Evolutionary conservation across 1,140 invertebrate species (phyloP), one percentile per base, ranked within the genome.

Genomic region (Ips typographus): DNA sequence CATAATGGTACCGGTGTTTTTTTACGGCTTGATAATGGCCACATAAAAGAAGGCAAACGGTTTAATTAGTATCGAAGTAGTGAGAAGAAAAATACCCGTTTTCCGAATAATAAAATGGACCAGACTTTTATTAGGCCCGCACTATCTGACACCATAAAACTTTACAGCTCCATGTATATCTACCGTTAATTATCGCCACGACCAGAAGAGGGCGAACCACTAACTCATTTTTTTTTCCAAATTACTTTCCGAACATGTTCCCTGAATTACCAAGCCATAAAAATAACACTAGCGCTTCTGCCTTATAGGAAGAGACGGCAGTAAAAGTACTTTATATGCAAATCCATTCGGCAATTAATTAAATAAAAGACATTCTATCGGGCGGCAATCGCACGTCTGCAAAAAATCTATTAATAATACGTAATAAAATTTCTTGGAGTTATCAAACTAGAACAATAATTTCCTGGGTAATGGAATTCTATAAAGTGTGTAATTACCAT

Each of bases 401-500:
- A 57, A 65, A 65, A 55, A 55, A 4, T 7, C 41, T 6, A 39
- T 44, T 63, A 63, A 63, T 65, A 42, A 56, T 65, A 65, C 40
- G 4, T 65, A 55, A 55, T 65, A 65, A 65, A 63, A 63, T 63
- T 63, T 22, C 61, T 55, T 40, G 41, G 39, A 57, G 52, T 65
- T 65, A 65, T 65, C 63, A 65, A 56, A 57, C 52, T 55, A 57
- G 52, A 65, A 56, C 53, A 65, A 65, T 65, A 65, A 65, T 65
- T 57, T 65, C 53, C 53, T 51, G 7, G 22, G 63, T 65, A 65
- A 65, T 65, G 52, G 53, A 55, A 65, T 65, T 65, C 63, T 65
- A 65, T 65, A 65, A 43, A 43, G 47, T 57, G 41, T 65, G 52
- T 65, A 68, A 68, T 68, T 68, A 68, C 39, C 51, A 68, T 68